Conservation (phyloP, 2,888 invertebrate genomes). For the Netelia fuscicornis region DNA sequence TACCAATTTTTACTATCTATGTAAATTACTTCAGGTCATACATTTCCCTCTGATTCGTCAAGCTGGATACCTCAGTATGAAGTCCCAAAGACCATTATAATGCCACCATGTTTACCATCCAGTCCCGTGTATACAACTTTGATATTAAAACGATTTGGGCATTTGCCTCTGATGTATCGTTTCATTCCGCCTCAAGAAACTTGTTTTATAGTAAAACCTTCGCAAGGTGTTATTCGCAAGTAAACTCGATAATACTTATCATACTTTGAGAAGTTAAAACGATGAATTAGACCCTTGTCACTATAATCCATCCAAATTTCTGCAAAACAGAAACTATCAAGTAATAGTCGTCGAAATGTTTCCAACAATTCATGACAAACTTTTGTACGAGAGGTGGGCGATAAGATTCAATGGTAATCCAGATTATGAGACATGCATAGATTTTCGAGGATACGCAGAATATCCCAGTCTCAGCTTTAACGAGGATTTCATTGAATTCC, state of each 20-base stretch:
- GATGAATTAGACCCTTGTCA: not conserved
- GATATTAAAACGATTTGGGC: constrained; percentile 81
- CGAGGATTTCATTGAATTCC: constrained; percentile 80
- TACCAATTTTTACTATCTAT: constrained; percentile 12
- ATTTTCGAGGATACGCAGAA: constrained; percentile 83
- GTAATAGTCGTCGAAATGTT: constrained; percentile 83
- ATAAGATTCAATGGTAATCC: constrained; percentile 83
- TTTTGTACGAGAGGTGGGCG: constrained; percentile 84
- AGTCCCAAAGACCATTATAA: constrained; percentile 76
- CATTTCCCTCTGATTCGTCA: constrained; percentile 71
- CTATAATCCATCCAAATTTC: not conserved
- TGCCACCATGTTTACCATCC: constrained; percentile 79
- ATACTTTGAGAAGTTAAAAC: not conserved
- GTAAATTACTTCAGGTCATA: constrained; percentile 71
- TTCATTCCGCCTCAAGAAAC: constrained; percentile 83
- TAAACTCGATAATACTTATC: constrained; percentile 57
- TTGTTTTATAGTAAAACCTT: constrained; percentile 84
- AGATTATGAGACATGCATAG: constrained; percentile 79
- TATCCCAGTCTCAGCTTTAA: constrained; percentile 80
- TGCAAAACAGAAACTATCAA: constrained; percentile 77
- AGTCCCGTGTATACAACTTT: constrained; percentile 82
- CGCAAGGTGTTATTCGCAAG: constrained; percentile 83
- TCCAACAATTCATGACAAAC: constrained; percentile 75
- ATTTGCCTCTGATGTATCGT: constrained; percentile 84
- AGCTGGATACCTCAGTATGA: constrained; percentile 78